Base-by-base conservation (phyloP, 2,888 invertebrate species). In the Platycheirus albimanus region DNA sequence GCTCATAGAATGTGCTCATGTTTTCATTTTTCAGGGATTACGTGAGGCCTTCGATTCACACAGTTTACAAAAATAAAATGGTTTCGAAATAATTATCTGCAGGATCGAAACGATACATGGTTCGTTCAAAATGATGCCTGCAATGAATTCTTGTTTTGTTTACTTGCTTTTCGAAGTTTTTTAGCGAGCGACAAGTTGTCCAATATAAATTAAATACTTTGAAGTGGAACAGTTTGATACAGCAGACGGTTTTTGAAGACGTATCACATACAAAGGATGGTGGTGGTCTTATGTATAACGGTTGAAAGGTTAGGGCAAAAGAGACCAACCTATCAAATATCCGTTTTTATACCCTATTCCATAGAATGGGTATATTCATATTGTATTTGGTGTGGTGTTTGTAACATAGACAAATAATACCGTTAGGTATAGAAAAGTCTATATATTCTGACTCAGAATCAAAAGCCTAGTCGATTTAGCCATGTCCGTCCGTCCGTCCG, bases 11-110 rank as follows among this genome's bases (percentile, higher is more conserved):
- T 81, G 58, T 76, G 76, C 61, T 71, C 81, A 67, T 81, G 81
- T 76, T 76, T 81, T 81, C 80, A 76, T 81, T 81, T 81, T 81
- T 81, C 80, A 52, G 52, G 61, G 76, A 81, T 76, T 81, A 81
- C 80, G 76, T 79, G 71, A 81, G 76, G 76, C 81, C 76, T 76
- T 81, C 80, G 58, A 81, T 75, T 81, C 80, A 81, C 76, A 70
- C 56, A 41, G 70, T 67, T 81, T 76, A 45, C 30, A 69, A 17
- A 38, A 19, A n/a, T 41, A 41, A 56, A 0, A 20, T 47, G 61
- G 43, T 76, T 64, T 51, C 47, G 52, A 61, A 38, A 64, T 38
- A 28, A 45, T 49, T 58, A 58, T 30, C 38, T 67, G 45, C 30
- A 43, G 49, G 56, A 61, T 13, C 61, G 24, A 24, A 43, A 24